Evolutionary conservation across 2,113 vertebrate genomes (phyloP), one percentile per base, ranked within the genome.

Genomic region (Solea solea): DNA sequence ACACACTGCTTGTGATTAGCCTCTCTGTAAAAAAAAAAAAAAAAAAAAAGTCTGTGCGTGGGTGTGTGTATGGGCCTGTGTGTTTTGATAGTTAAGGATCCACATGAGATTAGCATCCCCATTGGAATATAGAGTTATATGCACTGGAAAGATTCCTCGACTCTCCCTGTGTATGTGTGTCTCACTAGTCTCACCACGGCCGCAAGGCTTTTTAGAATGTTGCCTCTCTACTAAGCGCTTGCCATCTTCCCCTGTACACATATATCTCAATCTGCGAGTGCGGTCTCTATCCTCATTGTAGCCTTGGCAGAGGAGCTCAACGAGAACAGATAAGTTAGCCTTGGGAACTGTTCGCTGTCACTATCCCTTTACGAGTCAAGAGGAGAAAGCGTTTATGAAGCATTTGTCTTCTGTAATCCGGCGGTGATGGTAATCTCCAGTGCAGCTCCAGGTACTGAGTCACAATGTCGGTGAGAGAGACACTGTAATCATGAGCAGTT

Each of bases 71-170:
- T 78, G 54, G 72, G 48, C 71, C 8, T 64, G 49, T 70, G 75
- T 78, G 63, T 69, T 81, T 72, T 76, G 62, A 25, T 45, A 58
- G 78, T 60, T 41, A 60, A 39, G 69, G 45, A 53, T 61, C 65
- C 70, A 78, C 67, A 80, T 13, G 58, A 88, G 80, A 87, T 82
- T 84, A 69, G 60, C 74, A 87, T 75, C 69, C 74, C 79, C 0
- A 5, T 73, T 74, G 72, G 81, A 88, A 81, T 84, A 73, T 54
- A 45, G 42, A 72, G n/a, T 69, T 68, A 67, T 74, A 63, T 25
- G 14, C 55, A 46, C 53, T 59, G 77, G 54, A 72, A 80, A 80
- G 85, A 75, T 78, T 88, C 81, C 86, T 87, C 87, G 86, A 64
- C 79, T 80, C 64, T 65, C 60, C 11, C 7, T 69, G 51, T 55